Conservation (phyloP, 1,140 invertebrate genomes). For the Calliphora vicina region DNA sequence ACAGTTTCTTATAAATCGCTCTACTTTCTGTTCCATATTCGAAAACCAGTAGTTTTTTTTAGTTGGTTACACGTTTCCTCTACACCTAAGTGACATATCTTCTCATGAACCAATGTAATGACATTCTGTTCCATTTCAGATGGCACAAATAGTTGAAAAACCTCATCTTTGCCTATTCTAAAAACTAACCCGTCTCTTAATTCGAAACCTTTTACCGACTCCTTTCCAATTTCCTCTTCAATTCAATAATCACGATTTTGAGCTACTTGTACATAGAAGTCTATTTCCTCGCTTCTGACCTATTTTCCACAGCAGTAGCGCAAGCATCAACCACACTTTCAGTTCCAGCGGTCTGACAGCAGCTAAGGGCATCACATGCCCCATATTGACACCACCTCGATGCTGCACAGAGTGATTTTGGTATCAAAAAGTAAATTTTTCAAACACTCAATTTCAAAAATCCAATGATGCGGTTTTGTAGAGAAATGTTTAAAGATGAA, state of each 20-base stretch:
- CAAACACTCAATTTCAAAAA: no score
- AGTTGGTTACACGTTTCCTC: not conserved
- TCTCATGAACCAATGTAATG: not conserved
- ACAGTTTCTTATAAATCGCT: conserved; percentile 42
- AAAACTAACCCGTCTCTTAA: not conserved
- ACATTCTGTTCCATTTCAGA: not conserved
- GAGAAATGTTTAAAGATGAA: no score
- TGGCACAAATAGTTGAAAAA: no score
- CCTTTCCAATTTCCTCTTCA: not conserved
- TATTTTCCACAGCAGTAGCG: not conserved
- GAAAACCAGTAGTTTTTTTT: not conserved
- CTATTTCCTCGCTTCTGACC: not conserved
- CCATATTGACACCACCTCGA: not conserved
- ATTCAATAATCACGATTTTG: not conserved
- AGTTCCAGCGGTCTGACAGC: not conserved
- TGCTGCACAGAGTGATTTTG: no score
- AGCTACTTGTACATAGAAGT: not conserved
- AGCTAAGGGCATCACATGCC: not conserved
- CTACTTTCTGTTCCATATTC: conserved; percentile 41
- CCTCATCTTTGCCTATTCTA: not conserved
- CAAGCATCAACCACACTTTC: not conserved
- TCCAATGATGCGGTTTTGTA: no score
- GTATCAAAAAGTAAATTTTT: no score
- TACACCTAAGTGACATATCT: not conserved
- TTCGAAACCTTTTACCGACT: not conserved